Base-by-base conservation (phyloP, 2,797 vertebrate genomes). In the Melanotaenia nigrans region DNA sequence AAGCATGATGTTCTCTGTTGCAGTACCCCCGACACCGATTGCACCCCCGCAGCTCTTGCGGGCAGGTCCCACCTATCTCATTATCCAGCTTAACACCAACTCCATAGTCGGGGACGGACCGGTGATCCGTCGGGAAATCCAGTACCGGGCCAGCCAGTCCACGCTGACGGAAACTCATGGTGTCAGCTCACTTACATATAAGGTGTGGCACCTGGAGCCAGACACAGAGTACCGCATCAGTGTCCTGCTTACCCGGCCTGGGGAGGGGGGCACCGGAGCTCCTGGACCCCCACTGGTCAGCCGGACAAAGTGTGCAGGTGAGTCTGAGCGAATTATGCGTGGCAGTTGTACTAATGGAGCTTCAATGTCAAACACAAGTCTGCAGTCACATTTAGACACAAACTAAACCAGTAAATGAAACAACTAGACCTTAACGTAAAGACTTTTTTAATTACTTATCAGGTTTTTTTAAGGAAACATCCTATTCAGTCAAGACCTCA, bases 71-170 rank as follows among this genome's bases (percentile, higher is more conserved):
- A 99, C 97, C 56, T 99, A 98, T 86, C 94, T 99, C 88, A 97
- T 98, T 88, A 96, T 99, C 82, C 97, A 99, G 87, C 96, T 99
- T 75, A 99, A 99, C 92, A 97, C 97, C 75, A 97, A 99, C 92
- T 96, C 96, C 81, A 98, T 98, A 57, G 96, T 95, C 0, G 97
- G 97, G 0, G 97, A 99, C 0, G 97, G 97, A 8, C 97, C 97
- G 0, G 97, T 99, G 2, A 96, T 99, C 63, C 96, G 96, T 54
- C 95, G 96, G 45, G 97, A 99, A 87, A 98, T 99, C 6, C 96
- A 97, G 85, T 99, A 99, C 90, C 92, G 96, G n/a, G 96, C 97
- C 90, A 95, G 95, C 51, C 96, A 95, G 7, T 96, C 96, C 36
- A 95, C 95, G 0, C 97, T 96, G 97, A 96, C 95, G 0, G 97